A percentile compares a stretch with the other conserved stretches of the same genome.
phyloP scores from a whole-genome alignment of 2,113 vertebrate species.

The Dipodomys merriami region DNA sequence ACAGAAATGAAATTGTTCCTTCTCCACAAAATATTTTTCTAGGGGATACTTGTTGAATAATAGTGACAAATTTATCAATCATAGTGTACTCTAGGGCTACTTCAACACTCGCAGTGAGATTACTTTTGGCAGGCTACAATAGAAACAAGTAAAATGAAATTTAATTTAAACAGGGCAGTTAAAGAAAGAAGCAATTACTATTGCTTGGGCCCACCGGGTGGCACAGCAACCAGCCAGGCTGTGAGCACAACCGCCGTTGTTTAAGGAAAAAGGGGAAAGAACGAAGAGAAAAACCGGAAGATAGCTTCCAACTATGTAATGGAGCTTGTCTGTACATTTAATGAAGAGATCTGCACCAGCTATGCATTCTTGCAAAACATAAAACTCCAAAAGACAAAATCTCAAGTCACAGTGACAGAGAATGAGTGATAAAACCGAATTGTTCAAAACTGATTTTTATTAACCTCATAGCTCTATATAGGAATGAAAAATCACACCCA shows the following conservation, averaged over 20 bases:
- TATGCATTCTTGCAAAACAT: neutral
- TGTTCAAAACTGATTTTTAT: neutral
- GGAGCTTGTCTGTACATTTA: neutral
- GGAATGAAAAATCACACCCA: neutral
- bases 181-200: neutral
- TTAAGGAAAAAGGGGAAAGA: too few relatives aligned
- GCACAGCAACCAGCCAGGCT: neutral
- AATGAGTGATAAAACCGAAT: neutral
- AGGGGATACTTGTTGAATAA: slow-evolving; percentile 17
- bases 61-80: slow-evolving; percentile 31
- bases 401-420: neutral
- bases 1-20: neutral
- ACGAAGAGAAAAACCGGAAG: neutral
- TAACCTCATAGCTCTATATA: neutral
- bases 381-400: slow-evolving; percentile 4
- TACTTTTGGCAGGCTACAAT: neutral
- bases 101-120: slow-evolving; percentile 24
- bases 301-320: neutral
- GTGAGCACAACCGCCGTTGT: neutral
- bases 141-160: neutral
- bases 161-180: neutral
- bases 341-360: neutral
- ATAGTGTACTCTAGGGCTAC: neutral
- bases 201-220: neutral
- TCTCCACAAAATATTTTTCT: neutral